Percentiles rank a stretch among this genome's conserved stretches.
phyloP scores from a whole-genome alignment of 1,140 invertebrate species.

The Helicoverpa armigera region DNA sequence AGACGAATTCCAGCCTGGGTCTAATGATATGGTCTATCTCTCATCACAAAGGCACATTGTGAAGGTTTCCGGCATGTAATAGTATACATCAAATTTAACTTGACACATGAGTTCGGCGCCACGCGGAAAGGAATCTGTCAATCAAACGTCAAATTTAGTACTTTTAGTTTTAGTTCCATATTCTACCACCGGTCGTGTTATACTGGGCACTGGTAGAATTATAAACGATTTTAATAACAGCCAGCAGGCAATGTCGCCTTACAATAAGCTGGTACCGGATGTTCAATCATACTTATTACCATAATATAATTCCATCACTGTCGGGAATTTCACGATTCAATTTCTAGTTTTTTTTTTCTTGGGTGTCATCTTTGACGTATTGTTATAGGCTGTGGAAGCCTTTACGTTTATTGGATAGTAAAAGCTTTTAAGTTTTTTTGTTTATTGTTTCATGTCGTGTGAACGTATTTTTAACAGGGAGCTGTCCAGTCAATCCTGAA shows the following conservation, averaged over 20 bases:
- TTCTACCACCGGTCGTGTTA: background rate
- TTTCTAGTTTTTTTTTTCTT: constrained; percentile 38
- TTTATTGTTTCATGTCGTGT: background rate
- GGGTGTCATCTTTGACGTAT: constrained; percentile 22
- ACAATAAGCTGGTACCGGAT: constrained; percentile 64
- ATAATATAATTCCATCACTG: constrained; percentile 54
- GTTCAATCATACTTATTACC: constrained; percentile 59
- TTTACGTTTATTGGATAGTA: background rate
- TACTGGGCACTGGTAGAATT: constrained; percentile 42
- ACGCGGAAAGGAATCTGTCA: background rate
- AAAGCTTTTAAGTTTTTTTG: background rate
- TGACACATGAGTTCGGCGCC: constrained; percentile 3
- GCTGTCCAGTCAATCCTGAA: too few relatives aligned
- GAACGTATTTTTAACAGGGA: too few relatives aligned
- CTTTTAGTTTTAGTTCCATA: constrained; percentile 7
- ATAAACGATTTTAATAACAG: constrained; percentile 60
- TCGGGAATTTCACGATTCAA: constrained; percentile 43
- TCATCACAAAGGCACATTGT: constrained; percentile 54
- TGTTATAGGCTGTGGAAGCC: background rate
- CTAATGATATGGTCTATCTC: constrained; percentile 33
- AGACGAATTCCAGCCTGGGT: background rate
- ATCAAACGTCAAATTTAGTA: background rate
- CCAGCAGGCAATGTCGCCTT: constrained; percentile 48
- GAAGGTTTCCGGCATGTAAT: constrained; percentile 22
- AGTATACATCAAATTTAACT: constrained; percentile 1